Evolutionary conservation across 2,888 invertebrate species (phyloP).

Genomic region (Uropetala carovei): DNA sequence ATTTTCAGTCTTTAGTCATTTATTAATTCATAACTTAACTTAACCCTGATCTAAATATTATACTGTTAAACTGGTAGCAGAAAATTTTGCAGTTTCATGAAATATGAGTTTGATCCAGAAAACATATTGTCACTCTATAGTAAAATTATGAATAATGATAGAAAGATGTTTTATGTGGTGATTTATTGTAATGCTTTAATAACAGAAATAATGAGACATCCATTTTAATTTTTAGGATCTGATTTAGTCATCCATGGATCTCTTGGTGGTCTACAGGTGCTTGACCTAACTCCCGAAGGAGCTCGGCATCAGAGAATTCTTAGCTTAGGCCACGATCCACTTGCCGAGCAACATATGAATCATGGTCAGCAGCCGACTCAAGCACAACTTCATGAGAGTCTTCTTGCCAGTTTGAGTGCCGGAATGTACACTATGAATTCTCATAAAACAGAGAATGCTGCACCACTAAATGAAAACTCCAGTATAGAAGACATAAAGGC

Average conservation of each 20-base stretch:
- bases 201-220: too few relatives aligned
- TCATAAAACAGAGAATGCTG: slow-evolving; percentile 65
- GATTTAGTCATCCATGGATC: slow-evolving; percentile 87
- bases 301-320: slow-evolving; percentile 90
- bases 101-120: too few relatives aligned
- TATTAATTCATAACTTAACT: too few relatives aligned
- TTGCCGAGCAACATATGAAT: slow-evolving; percentile 74
- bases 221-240: slow-evolving; percentile 73
- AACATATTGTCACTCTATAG: too few relatives aligned
- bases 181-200: too few relatives aligned
- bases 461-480: slow-evolving; percentile 72
- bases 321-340: slow-evolving; percentile 87
- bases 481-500: slow-evolving; percentile 75
- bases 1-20: too few relatives aligned
- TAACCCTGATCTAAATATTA: too few relatives aligned
- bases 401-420: slow-evolving; percentile 72
- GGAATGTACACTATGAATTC: slow-evolving; percentile 73
- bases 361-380: slow-evolving; percentile 71
- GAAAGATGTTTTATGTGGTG: too few relatives aligned
- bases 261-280: slow-evolving; percentile 90
- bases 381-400: slow-evolving; percentile 67
- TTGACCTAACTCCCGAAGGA: slow-evolving; percentile 91
- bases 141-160: too few relatives aligned
- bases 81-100: too few relatives aligned
- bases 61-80: too few relatives aligned